Base-by-base conservation (phyloP, 2,797 vertebrate species). In the Nyctibius grandis region DNA sequence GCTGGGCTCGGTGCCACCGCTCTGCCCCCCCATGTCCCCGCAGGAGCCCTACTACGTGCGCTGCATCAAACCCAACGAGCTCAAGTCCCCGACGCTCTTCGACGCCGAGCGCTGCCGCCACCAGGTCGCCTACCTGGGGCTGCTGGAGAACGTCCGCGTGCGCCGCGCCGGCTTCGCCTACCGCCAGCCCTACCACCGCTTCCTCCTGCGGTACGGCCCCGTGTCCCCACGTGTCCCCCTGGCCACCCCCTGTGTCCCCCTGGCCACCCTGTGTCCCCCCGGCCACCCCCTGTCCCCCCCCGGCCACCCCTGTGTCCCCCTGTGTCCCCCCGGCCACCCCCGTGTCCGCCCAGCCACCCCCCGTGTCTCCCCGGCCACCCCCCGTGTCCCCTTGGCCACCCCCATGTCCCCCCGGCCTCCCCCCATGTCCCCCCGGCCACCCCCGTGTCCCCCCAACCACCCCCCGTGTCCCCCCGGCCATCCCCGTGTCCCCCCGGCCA, bases 11-110 rank as follows among this genome's bases (percentile, higher is more conserved):
- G 47, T 38, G 79, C 60, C 64, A 92, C 81, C 40, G 12, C 16
- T 3, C 9, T 68, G 88, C 65, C 44, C 68, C 50, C 59, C 47
- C 4, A 7, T 16, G 76, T 92, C 63, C 47, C 68, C 36, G 1
- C 91, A 99, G 99, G 99, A 99, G 95, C 99, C 99, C 1, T 99
- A 99, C 96, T 99, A 99, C 1, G 98, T 99, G 59, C 98, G 99
- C 12, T 99, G 99, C 94, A 97, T 99, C 67, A 99, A 99, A 85
- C 99, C 99, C 85, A 99, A 99, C 2, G 99, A 99, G 88, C 93
- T 98, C 94, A 99, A 99, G 97, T 98, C 98, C 0, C 95, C 99
- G 0, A 68, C 98, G 48, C 21, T 98, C 79, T 98, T 99, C 3
- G 98, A 99, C 1, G 97, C 98, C 3, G 98, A 98, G 6, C 98